Percentiles rank a stretch among this genome's conserved stretches.
Conservation (phyloP, 2,797 vertebrate genomes). For the Sebastes umbrosus region DNA sequence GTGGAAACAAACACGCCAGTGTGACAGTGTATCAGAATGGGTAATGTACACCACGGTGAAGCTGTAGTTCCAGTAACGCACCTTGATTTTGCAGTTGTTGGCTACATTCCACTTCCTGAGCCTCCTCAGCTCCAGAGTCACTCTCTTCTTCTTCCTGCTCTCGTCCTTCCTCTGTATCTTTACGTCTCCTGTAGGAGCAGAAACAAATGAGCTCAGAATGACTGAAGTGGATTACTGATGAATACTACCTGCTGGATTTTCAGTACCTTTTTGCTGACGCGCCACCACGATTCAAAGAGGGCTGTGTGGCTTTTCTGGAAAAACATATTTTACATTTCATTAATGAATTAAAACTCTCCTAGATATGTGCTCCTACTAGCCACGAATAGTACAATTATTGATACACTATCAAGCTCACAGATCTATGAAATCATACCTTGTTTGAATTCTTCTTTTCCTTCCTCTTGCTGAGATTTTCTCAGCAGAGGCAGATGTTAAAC, state of each 20-base stretch:
- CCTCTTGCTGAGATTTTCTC: constrained; percentile 1
- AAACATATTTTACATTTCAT: background rate
- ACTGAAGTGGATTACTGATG: background rate
- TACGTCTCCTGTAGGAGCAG: constrained; percentile 28
- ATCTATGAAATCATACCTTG: constrained; percentile 21
- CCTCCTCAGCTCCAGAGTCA: constrained; percentile 17
- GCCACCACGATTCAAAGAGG: constrained; percentile 55
- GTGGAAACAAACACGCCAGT: background rate
- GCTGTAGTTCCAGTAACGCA: constrained; percentile 8
- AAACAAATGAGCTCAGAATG: background rate
- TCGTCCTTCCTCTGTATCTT: background rate
- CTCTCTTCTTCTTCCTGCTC: constrained; percentile 42
- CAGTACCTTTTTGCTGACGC: constrained; percentile 71
- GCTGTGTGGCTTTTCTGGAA: constrained; percentile 54
- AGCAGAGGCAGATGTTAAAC: constrained; percentile 13
- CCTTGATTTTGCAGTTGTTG: constrained; percentile 19
- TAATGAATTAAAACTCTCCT: background rate
- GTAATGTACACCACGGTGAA: background rate
- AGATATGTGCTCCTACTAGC: background rate
- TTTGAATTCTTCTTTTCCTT: constrained; percentile 48
- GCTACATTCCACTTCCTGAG: background rate
- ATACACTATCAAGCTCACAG: background rate
- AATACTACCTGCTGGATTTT: background rate
- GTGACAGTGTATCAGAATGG: background rate
- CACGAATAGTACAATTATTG: background rate